phyloP scores from a whole-genome alignment of 2,797 vertebrate species.

The Hybognathus amarus region DNA sequence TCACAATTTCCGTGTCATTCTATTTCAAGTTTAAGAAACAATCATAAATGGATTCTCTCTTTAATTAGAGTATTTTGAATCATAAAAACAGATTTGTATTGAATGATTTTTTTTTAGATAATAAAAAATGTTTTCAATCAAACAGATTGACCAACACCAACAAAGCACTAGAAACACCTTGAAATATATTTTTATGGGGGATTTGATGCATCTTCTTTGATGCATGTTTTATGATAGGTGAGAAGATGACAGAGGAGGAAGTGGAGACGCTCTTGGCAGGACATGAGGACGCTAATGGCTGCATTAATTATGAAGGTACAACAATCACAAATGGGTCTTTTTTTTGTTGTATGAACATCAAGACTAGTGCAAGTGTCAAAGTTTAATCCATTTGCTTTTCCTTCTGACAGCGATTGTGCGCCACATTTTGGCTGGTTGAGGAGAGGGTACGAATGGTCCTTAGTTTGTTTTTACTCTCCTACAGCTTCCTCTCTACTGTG shows the following conservation, averaged over 20 bases:
- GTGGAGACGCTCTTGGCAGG: constrained; percentile 88
- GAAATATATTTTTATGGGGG: not conserved
- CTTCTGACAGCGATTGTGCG: constrained; percentile 82
- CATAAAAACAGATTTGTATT: not conserved
- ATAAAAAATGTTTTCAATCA: no score
- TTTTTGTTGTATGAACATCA: constrained; percentile 4
- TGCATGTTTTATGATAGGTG: constrained; percentile 70
- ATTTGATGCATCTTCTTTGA: not conserved
- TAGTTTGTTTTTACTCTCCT: constrained; percentile 50
- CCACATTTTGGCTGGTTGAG: constrained; percentile 84
- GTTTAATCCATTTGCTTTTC: constrained; percentile 68
- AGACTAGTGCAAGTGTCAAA: constrained; percentile 24
- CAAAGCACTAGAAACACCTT: not conserved
- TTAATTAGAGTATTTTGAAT: not conserved
- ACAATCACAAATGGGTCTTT: not conserved
- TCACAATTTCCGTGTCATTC: no score
- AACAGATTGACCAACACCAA: not conserved
- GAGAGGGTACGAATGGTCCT: constrained; percentile 65
- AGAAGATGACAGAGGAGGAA: constrained; percentile 93
- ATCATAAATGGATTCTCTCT: no score
- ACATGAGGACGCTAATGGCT: constrained; percentile 90
- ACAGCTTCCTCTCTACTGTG: constrained; percentile 43
- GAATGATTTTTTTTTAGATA: not conserved
- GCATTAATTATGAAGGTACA: constrained; percentile 93
- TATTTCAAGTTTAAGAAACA: no score